Conservation (phyloP, 2,888 invertebrate genomes). For the Tenodera sinensis region DNA sequence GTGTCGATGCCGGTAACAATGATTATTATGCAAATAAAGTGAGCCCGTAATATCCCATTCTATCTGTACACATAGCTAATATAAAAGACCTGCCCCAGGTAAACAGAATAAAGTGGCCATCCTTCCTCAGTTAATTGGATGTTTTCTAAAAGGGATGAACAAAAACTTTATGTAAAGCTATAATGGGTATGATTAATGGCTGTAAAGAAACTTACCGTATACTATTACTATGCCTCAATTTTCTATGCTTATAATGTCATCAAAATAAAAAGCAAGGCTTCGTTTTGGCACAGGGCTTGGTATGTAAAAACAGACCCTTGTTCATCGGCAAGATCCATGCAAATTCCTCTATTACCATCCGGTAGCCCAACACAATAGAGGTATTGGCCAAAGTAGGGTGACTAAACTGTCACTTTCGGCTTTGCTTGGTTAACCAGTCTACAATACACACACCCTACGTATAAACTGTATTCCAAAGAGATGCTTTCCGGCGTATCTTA, state of each 20-base stretch:
- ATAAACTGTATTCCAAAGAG: too few species aligned
- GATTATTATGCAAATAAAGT: neutral
- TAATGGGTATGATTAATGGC: neutral
- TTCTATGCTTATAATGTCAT: neutral
- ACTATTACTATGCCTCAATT: neutral
- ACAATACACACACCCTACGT: too few species aligned
- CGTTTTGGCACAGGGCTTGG: neutral
- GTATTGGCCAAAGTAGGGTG: neutral
- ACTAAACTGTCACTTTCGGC: neutral
- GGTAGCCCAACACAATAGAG: neutral
- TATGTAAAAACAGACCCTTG: neutral
- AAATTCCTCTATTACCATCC: neutral
- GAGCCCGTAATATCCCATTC: neutral
- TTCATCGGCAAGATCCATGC: neutral
- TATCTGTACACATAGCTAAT: neutral
- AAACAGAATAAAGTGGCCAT: neutral
- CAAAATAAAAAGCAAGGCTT: neutral
- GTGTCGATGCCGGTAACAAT: neutral
- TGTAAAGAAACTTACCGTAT: neutral
- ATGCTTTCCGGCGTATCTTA: too few species aligned
- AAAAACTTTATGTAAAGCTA: neutral
- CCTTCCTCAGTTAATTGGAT: conserved; percentile 3
- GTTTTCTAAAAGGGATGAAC: neutral
- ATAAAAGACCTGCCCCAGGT: neutral
- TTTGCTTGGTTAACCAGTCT: too few species aligned